Conservation (phyloP, 2,888 invertebrate genomes). For the Tachina lurida region DNA sequence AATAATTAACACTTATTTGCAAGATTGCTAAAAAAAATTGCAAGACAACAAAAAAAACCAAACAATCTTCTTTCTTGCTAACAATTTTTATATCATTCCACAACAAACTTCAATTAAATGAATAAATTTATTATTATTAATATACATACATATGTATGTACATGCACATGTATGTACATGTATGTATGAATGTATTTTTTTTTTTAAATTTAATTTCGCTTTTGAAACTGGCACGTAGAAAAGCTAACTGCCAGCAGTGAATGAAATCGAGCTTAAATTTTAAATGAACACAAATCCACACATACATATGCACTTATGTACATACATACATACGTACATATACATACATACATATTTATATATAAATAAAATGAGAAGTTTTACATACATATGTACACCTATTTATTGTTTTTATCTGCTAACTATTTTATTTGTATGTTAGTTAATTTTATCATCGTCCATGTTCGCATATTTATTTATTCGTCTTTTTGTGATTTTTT, state of each 20-base stretch:
- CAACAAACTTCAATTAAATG: neutral
- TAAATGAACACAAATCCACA: constrained; percentile 18
- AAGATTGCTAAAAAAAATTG: too few species aligned
- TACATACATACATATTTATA: neutral
- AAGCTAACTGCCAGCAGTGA: constrained; percentile 47
- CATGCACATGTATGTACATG: neutral
- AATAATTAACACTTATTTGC: too few species aligned
- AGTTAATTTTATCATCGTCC: constrained; percentile 30
- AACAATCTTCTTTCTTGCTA: neutral
- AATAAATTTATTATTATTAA: neutral
- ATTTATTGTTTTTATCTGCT: constrained; percentile 35
- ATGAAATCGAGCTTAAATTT: constrained; percentile 61
- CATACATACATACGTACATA: neutral
- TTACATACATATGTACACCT: neutral
- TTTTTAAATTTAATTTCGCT: neutral
- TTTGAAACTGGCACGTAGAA: constrained; percentile 33
- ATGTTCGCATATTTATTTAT: constrained; percentile 29
- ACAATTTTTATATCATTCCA: neutral
- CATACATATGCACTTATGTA: constrained; percentile 7
- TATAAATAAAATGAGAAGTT: too few species aligned
- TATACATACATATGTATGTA: neutral
- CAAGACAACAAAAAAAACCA: too few species aligned
- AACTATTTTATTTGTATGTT: constrained; percentile 24
- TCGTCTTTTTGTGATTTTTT: constrained; percentile 46
- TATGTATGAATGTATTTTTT: neutral